phyloP scores from a whole-genome alignment of 2,888 invertebrate species.

The Arge pagana region DNA sequence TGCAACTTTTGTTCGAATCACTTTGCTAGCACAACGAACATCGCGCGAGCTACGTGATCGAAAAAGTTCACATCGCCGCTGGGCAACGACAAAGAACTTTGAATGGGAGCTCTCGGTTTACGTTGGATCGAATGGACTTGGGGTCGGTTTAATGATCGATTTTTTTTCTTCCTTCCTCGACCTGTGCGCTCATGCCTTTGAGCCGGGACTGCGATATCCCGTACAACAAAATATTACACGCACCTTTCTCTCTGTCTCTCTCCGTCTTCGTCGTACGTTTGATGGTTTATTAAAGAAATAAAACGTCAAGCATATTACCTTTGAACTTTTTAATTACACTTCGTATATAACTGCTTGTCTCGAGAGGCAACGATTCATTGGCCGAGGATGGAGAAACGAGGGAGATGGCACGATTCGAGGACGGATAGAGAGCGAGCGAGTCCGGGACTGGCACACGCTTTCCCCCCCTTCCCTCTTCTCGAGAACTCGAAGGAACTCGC shows the following conservation, averaged over 20 bases:
- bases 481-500: slow-evolving; percentile 2
- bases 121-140: no score
- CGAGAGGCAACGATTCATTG: slow-evolving; percentile 1
- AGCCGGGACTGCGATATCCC: slow-evolving; percentile 11
- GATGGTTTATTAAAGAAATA: no score
- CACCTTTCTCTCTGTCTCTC: slow-evolving; percentile 11
- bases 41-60: no score
- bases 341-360: neutral
- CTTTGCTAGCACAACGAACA: no score
- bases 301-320: neutral
- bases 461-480: no score
- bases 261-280: slow-evolving; percentile 12
- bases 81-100: no score
- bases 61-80: no score
- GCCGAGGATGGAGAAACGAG: neutral
- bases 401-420: neutral
- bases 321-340: slow-evolving; percentile 13
- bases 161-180: neutral
- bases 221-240: no score
- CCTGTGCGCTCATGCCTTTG: slow-evolving; percentile 9
- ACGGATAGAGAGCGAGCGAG: neutral
- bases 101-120: no score
- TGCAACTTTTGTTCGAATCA: no score
- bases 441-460: no score
- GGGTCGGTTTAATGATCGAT: no score